phyloP scores from a whole-genome alignment of 2,113 vertebrate genomes.

The Equus quagga region DNA sequence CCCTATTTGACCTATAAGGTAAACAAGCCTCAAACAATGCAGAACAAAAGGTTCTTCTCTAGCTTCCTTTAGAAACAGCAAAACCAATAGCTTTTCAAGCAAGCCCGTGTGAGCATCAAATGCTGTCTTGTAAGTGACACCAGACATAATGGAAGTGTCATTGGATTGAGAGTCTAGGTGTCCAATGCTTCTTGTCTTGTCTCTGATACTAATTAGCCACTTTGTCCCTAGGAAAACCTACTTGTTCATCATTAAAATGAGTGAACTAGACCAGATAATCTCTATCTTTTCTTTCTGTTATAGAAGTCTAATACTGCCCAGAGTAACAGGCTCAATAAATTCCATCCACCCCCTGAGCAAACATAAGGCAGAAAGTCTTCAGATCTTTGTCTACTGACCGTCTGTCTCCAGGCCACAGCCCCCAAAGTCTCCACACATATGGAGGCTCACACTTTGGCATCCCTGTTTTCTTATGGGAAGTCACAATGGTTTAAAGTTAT shows the following conservation, averaged over 20 bases:
- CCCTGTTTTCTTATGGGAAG: not conserved
- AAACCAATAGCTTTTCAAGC: not conserved
- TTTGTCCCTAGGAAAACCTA: not conserved
- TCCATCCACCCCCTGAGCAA: not conserved
- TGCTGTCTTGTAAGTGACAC: not conserved
- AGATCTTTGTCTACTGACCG: not conserved
- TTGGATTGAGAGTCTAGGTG: not conserved
- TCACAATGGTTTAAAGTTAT: not conserved
- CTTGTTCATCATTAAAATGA: not conserved
- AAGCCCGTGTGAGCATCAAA: not conserved
- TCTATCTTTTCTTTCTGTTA: not conserved
- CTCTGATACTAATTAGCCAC: not conserved
- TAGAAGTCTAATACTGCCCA: not conserved
- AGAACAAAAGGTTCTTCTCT: not conserved
- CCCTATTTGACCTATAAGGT: not conserved
- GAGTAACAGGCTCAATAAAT: not conserved
- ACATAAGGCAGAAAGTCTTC: not conserved
- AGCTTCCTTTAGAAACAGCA: not conserved
- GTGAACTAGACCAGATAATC: not conserved
- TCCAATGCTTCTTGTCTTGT: not conserved
- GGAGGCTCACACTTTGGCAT: not conserved
- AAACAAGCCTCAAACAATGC: not conserved
- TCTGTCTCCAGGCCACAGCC: not conserved
- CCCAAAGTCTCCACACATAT: not conserved
- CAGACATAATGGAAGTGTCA: not conserved